Conservation (phyloP, 2,113 vertebrate genomes). For the Takifugu bimaculatus region DNA sequence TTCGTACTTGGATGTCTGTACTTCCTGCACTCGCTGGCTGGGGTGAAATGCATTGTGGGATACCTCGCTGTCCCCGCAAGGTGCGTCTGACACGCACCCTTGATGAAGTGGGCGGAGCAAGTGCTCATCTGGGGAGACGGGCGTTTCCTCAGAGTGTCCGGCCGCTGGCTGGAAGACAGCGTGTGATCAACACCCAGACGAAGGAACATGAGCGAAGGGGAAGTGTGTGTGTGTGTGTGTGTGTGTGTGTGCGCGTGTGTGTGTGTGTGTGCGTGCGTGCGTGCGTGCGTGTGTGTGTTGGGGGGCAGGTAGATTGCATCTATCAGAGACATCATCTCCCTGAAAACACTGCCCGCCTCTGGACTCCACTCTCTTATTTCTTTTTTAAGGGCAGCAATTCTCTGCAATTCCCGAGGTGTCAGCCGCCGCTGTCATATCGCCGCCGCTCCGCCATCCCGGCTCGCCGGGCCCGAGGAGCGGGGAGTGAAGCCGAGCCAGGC, state of each 20-base stretch:
- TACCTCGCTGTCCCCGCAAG: not conserved
- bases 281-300: conserved; percentile 5
- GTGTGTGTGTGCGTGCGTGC: not conserved
- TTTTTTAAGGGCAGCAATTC: conserved; percentile 32
- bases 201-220: no score
- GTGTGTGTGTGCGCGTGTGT: not conserved
- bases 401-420: conserved; percentile 56
- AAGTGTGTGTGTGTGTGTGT: no score
- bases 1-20: no score
- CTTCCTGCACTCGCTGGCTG: no score
- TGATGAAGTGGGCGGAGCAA: conserved; percentile 9
- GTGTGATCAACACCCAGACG: no score
- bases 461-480: conserved; percentile 28
- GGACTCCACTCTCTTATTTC: conserved; percentile 27
- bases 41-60: no score
- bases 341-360: conserved; percentile 38
- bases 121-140: no score
- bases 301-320: conserved; percentile 49
- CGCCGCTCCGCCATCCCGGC: conserved; percentile 30
- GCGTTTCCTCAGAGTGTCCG: no score
- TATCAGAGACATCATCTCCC: conserved; percentile 50
- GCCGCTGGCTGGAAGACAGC: no score
- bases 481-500: conserved; percentile 23
- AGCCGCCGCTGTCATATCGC: conserved; percentile 46
- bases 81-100: not conserved